Percentiles rank a stretch among this genome's conserved stretches.
Evolutionary conservation across 1,140 invertebrate genomes (phyloP).

Genomic region (Pygmarrhopalites habei): DNA sequence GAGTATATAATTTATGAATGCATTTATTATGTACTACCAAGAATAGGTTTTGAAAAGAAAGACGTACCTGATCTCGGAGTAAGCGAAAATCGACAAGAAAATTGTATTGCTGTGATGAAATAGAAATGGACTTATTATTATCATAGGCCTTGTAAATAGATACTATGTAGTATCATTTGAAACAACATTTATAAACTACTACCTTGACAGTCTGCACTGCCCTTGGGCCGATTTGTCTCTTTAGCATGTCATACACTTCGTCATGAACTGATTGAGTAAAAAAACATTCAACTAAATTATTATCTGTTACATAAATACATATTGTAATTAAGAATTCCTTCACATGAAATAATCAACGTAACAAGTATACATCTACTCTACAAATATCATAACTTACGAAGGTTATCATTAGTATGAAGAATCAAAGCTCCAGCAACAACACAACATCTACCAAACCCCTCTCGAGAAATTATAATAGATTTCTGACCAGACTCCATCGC

Average conservation of each 20-base stretch:
- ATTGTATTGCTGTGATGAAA: conserved; percentile 23
- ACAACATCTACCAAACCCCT: conserved; percentile 17
- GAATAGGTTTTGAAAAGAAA: too few relatives aligned
- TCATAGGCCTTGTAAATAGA: background rate
- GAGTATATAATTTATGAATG: too few relatives aligned
- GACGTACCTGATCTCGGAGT: conserved; percentile 18
- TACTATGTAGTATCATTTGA: background rate
- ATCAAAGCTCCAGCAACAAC: conserved; percentile 16
- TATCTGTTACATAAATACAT: too few relatives aligned
- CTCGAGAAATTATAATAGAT: conserved; percentile 18
- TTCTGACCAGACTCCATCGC: conserved; percentile 8
- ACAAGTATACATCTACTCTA: too few relatives aligned
- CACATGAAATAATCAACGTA: too few relatives aligned
- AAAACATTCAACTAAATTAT: too few relatives aligned
- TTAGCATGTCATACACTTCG: conserved; percentile 16
- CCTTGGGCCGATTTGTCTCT: conserved; percentile 5
- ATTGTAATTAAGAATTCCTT: too few relatives aligned
- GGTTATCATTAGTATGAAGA: conserved; percentile 19
- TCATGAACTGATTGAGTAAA: too few relatives aligned
- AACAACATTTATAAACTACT: background rate
- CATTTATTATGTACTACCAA: too few relatives aligned
- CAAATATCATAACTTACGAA: too few relatives aligned
- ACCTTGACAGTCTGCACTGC: conserved; percentile 26
- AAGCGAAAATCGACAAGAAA: conserved; percentile 23
- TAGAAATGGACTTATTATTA: too few relatives aligned